These are phyloP conservation scores for Guaruba guarouba DNA, from an alignment of 2,113 vertebrate genomes.

Conservation along the genomic window DNA sequence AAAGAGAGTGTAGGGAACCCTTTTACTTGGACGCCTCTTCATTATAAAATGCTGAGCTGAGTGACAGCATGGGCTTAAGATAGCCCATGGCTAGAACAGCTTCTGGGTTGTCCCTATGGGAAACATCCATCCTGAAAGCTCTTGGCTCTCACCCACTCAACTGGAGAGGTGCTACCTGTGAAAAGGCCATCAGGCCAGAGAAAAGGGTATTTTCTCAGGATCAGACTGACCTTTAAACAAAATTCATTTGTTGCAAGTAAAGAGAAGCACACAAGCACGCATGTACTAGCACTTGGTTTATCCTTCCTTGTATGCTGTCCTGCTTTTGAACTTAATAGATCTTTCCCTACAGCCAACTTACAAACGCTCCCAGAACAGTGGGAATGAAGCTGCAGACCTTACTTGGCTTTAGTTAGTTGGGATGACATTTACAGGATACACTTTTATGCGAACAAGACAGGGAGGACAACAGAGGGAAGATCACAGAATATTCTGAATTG, in stretches of 20 bases:
- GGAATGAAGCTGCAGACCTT: background rate
- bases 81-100: background rate
- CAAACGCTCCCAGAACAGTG: background rate
- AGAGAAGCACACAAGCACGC: background rate
- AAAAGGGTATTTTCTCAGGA: background rate
- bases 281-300: accelerated
- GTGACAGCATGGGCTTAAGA: background rate
- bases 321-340: background rate
- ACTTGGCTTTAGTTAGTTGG: background rate
- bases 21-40: background rate
- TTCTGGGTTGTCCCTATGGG: background rate
- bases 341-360: background rate
- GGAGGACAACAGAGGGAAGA: background rate
- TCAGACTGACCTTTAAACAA: background rate
- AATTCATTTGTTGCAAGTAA: background rate
- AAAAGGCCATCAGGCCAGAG: background rate
- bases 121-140: background rate
- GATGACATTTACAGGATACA: background rate
- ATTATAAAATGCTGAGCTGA: background rate
- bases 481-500: background rate
- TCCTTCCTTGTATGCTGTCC: background rate
- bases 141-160: background rate
- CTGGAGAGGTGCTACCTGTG: background rate
- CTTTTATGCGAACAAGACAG: background rate
- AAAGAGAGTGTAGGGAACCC: background rate